Base-by-base conservation (phyloP, 2,888 invertebrate species). In the Stenolophus ochropezus region DNA sequence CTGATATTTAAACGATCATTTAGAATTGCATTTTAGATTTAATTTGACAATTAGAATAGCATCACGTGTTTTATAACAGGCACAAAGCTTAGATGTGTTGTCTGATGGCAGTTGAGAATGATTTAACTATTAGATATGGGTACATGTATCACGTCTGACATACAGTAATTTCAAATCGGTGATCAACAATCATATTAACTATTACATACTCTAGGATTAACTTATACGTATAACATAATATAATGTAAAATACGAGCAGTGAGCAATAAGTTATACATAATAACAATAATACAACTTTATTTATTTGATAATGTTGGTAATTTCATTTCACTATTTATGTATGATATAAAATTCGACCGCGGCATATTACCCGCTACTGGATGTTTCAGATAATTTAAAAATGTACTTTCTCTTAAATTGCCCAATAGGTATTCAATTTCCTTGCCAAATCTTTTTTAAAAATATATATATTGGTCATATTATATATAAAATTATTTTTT, bases 51-150 rank as follows among this genome's bases (percentile, higher is more conserved):
- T 61, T 61, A 61, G 61, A 61, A 61, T 61, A 61, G 61, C 61
- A 33, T 69, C 27, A 69, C 65, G 33, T 33, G 33, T 69, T 27
- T 58, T 79, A 49, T 69, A 79, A 69, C 53, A 79, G 79, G 79
- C 79, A 79, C 79, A 69, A 71, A 79, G 79, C 79, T 69, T 78
- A 61, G 33, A 79, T 49, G 69, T 77, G 61, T 77, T 14, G n/a
- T 77, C 14, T 61, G 78, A 79, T 79, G 78, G 78, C 78, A 78
- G 78, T 78, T 49, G 56, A 75, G n/a, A 73, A 75, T 75, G 74
- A 75, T 75, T 51, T 75, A 75, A 25, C 8, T 42, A 42, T 14
- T 25, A 61, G 61, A 61, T 69, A 69, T 42, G 69, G 42, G 18
- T 42, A 69, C 20, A 69, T 61, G 11, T 69, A 42, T 69, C 42